Percentiles rank a stretch among this genome's conserved stretches.
phyloP scores from a whole-genome alignment of 2,797 vertebrate genomes.

The Borostomias antarcticus region DNA sequence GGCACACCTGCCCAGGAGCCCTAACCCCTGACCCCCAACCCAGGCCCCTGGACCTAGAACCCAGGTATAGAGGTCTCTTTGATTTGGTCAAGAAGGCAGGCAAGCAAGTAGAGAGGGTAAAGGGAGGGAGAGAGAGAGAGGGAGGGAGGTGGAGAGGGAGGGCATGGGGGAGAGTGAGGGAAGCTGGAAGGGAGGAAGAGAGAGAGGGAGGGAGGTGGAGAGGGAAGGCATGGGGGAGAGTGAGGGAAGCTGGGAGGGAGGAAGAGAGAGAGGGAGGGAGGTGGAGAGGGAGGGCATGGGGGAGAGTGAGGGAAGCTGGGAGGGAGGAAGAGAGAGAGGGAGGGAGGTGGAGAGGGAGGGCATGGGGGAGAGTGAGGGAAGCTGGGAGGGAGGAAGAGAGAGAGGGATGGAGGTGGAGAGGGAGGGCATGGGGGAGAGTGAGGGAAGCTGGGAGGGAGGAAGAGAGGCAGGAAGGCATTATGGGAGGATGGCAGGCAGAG shows the following conservation, averaged over 20 bases:
- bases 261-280: too few relatives aligned
- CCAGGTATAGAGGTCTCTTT: slow-evolving; percentile 57
- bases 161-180: not conserved
- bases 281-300: not conserved
- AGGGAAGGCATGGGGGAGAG: too few relatives aligned
- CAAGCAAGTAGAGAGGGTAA: not conserved
- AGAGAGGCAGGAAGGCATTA: not conserved
- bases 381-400: too few relatives aligned
- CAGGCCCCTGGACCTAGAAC: slow-evolving; percentile 54
- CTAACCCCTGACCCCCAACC: slow-evolving; percentile 71
- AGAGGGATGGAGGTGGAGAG: too few relatives aligned
- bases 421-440: too few relatives aligned
- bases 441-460: too few relatives aligned
- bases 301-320: not conserved
- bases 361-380: too few relatives aligned
- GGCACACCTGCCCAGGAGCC: slow-evolving; percentile 59
- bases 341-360: not conserved
- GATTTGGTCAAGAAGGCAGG: slow-evolving; percentile 34
- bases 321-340: not conserved
- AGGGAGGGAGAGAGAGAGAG: not conserved
- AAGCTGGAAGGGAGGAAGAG: not conserved
- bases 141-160: not conserved
- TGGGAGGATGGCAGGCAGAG: not conserved
- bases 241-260: too few relatives aligned
- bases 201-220: not conserved